Conservation (phyloP, 2,113 vertebrate species). For the Alaudala cheleensis region DNA sequence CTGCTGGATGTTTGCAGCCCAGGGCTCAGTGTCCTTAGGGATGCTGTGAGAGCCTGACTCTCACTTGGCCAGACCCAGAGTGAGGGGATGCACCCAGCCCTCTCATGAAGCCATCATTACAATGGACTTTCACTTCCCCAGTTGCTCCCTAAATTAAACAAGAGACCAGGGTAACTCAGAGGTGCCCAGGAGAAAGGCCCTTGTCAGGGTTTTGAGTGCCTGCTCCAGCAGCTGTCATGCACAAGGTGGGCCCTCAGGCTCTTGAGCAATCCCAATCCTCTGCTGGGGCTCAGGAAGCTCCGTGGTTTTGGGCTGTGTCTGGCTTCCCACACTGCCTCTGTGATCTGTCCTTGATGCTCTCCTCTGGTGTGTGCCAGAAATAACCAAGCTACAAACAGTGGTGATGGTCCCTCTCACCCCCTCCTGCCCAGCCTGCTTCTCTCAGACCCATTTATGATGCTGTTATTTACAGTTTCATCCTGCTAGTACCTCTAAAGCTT, state of each 20-base stretch:
- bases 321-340: accelerated
- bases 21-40: not conserved
- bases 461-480: not conserved
- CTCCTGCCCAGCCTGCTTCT: not conserved
- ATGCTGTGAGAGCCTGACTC: not conserved
- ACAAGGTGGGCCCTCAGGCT: not conserved
- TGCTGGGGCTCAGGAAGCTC: not conserved
- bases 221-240: not conserved
- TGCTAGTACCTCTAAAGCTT: not conserved
- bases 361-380: not conserved
- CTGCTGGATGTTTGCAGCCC: not conserved
- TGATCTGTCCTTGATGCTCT: not conserved
- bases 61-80: not conserved
- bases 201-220: not conserved
- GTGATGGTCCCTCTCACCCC: not conserved
- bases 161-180: not conserved
- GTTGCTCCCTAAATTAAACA: not conserved
- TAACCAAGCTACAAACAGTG: not conserved
- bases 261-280: accelerated
- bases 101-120: not conserved
- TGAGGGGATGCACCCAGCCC: not conserved
- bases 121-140: not conserved
- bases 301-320: accelerated
- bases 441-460: not conserved
- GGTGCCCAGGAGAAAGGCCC: not conserved